A percentile compares a stretch with the other conserved stretches of the same genome.
Evolutionary conservation across 2,888 invertebrate genomes (phyloP).

Genomic region (Tanypteryx hageni): DNA sequence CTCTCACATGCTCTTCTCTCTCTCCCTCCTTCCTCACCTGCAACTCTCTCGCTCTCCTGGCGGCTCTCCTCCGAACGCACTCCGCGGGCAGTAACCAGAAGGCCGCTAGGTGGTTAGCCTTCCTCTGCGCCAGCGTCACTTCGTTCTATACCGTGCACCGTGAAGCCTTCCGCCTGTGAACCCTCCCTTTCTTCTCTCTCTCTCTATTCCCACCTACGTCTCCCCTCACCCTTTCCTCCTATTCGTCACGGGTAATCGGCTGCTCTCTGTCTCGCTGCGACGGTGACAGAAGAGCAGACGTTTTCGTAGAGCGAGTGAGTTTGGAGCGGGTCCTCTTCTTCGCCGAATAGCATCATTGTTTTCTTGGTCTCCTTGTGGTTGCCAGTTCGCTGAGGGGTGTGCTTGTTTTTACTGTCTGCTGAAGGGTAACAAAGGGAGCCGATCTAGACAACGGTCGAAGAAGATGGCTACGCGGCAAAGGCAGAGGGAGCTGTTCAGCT

Average conservation of each 20-base stretch:
- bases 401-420: not conserved
- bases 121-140: not conserved
- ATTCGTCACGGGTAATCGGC: constrained; percentile 7
- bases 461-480: constrained; percentile 58
- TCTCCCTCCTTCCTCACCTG: not conserved
- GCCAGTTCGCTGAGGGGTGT: not conserved
- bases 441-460: not conserved
- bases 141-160: not conserved
- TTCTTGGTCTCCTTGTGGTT: not conserved
- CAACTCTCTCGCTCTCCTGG: not conserved
- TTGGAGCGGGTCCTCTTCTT: constrained; percentile 22
- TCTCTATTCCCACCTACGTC: not conserved
- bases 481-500: constrained; percentile 61
- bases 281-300: constrained; percentile 10
- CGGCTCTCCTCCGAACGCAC: not conserved
- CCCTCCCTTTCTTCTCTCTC: not conserved
- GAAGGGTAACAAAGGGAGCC: not conserved
- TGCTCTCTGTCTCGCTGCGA: not conserved
- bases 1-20: not conserved
- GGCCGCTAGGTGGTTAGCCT: constrained; percentile 46
- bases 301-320: constrained; percentile 16
- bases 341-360: constrained; percentile 21
- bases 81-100: not conserved
- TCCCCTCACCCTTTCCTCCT: constrained; percentile 33
- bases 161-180: constrained; percentile 27